A percentile compares a stretch with the other conserved stretches of the same genome.
These are phyloP conservation scores for Caenorhabditis latens DNA, from an alignment of 1,140 invertebrate genomes.

Conservation along the genomic window DNA sequence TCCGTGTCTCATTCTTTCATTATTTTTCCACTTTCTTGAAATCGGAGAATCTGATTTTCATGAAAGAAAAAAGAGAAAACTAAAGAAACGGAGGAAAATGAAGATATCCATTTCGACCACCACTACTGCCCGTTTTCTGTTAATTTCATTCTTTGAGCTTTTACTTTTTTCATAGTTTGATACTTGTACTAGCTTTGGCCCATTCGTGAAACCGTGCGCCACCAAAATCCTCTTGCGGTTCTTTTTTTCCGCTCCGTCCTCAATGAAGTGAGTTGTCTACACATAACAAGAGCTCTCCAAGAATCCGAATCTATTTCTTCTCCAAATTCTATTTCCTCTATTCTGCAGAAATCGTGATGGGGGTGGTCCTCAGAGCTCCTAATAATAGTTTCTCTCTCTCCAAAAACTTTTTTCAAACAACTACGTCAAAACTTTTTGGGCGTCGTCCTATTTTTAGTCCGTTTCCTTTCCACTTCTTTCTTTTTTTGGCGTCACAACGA, in stretches of 20 bases:
- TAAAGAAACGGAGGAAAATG: background rate
- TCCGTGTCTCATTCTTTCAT: background rate
- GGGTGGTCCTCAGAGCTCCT: background rate
- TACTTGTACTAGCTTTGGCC: background rate
- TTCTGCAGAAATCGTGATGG: background rate
- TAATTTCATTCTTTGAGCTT: conserved; percentile 22
- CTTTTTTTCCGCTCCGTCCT: too few species aligned
- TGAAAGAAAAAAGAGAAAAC: background rate
- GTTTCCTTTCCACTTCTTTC: conserved; percentile 22
- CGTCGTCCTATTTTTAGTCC: conserved; percentile 39
- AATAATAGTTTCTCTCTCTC: conserved; percentile 24
- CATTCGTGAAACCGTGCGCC: too few species aligned
- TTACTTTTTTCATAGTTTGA: background rate
- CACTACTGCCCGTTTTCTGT: background rate
- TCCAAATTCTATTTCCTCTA: background rate
- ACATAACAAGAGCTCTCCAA: background rate
- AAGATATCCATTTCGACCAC: conserved; percentile 47
- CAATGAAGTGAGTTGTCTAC: too few species aligned
- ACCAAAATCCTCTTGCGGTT: too few species aligned
- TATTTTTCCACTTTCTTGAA: conserved; percentile 40
- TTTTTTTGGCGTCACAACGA: conserved; percentile 53
- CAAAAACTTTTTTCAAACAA: background rate
- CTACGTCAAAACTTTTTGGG: conserved; percentile 51
- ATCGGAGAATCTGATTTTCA: conserved; percentile 35
- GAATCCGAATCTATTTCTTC: background rate